These are phyloP conservation scores for Corythornis madagascariensis DNA, from an alignment of 2,113 vertebrate genomes.

Conservation along the genomic window DNA sequence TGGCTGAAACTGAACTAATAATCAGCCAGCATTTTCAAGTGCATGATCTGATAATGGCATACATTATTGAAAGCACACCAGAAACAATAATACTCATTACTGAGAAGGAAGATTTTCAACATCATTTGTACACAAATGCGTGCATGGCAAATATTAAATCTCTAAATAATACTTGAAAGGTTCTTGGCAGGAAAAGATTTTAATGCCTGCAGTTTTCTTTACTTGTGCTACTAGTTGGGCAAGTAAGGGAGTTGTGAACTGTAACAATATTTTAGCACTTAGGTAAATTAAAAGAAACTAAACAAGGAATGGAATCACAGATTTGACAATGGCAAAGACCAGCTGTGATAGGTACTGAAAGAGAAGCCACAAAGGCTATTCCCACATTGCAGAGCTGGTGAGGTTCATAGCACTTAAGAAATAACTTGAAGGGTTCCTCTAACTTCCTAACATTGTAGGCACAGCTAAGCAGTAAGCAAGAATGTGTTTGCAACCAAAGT, in stretches of 20 bases:
- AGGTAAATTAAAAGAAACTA: background rate
- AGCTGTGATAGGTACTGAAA: background rate
- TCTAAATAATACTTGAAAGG: background rate
- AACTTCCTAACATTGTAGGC: background rate
- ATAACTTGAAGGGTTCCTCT: background rate
- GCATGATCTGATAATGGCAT: background rate
- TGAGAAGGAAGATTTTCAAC: background rate
- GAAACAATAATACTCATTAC: constrained; percentile 5
- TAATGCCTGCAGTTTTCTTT: background rate
- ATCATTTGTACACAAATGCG: background rate
- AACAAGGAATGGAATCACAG: background rate
- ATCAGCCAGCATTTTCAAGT: constrained; percentile 14
- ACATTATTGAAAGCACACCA: background rate
- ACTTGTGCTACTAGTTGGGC: background rate
- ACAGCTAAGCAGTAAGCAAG: background rate
- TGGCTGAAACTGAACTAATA: constrained; percentile 15
- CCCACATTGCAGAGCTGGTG: background rate
- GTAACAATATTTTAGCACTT: background rate
- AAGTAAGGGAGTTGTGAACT: background rate
- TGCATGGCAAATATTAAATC: background rate
- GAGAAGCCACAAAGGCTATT: background rate
- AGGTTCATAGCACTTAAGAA: background rate
- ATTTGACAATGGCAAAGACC: background rate
- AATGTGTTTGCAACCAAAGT: background rate
- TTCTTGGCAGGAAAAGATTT: background rate